These are phyloP conservation scores for Pseudanteris insignis DNA, from an alignment of 2,888 invertebrate genomes.

Conservation along the genomic window DNA sequence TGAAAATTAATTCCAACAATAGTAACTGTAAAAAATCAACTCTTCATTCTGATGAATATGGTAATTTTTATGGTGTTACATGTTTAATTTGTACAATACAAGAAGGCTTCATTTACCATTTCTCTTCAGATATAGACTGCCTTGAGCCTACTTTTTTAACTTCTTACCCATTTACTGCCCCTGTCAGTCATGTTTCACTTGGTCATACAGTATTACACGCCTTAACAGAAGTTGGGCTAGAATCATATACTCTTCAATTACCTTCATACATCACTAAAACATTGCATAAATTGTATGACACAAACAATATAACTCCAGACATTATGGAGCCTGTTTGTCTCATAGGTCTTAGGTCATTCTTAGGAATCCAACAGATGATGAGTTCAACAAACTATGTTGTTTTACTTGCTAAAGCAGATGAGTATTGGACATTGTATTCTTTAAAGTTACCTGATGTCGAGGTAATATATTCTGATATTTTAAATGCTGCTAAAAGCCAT, in stretches of 20 bases:
- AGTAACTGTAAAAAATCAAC: slow-evolving; percentile 58
- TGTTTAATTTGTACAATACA: slow-evolving; percentile 74
- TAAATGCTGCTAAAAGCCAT: slow-evolving; percentile 74
- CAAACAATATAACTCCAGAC: slow-evolving; percentile 69
- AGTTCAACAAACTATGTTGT: slow-evolving; percentile 68
- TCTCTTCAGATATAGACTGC: slow-evolving; percentile 61
- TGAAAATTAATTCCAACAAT: slow-evolving; percentile 55
- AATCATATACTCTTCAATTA: slow-evolving; percentile 75
- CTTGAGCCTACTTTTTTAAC: slow-evolving; percentile 54
- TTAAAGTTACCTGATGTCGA: slow-evolving; percentile 74
- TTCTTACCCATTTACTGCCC: slow-evolving; percentile 77
- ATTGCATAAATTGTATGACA: slow-evolving; percentile 66
- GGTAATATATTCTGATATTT: slow-evolving; percentile 76
- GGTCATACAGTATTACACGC: slow-evolving; percentile 78
- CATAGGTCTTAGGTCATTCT: slow-evolving; percentile 75
- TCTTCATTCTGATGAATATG: slow-evolving; percentile 70
- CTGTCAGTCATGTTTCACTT: slow-evolving; percentile 73
- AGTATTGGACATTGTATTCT: slow-evolving; percentile 79
- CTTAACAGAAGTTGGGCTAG: slow-evolving; percentile 78
- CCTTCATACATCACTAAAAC: slow-evolving; percentile 72
- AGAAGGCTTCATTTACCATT: slow-evolving; percentile 79
- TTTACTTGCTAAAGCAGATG: slow-evolving; percentile 71
- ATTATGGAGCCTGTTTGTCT: slow-evolving; percentile 73
- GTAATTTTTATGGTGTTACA: slow-evolving; percentile 71
- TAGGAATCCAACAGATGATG: slow-evolving; percentile 71